Percentiles rank a stretch among this genome's conserved stretches.
phyloP scores from a whole-genome alignment of 1,140 invertebrate species.

The Daktulosphaira vitifoliae region DNA sequence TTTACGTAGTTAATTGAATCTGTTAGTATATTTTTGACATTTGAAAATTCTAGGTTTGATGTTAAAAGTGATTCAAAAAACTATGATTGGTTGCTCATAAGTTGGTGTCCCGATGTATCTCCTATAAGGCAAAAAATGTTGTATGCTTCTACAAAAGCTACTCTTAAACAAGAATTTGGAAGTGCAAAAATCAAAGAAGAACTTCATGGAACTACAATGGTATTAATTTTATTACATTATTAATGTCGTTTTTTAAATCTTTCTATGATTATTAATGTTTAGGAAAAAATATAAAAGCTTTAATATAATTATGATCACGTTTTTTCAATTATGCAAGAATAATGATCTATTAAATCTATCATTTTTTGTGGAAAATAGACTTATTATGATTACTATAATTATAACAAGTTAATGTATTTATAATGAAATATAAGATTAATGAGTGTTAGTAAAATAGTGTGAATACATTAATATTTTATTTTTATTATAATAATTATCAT shows the following conservation, averaged over 20 bases:
- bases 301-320: constrained; percentile 4
- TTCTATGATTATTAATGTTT: too few relatives aligned
- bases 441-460: too few relatives aligned
- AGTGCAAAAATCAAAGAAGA: constrained; percentile 82
- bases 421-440: too few relatives aligned
- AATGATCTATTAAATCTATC: constrained; percentile 39
- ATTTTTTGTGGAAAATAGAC: too few relatives aligned
- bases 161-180: constrained; percentile 93
- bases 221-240: constrained; percentile 42
- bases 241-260: too few relatives aligned
- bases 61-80: constrained; percentile 65
- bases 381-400: too few relatives aligned
- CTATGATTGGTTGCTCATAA: constrained; percentile 90
- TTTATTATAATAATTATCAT: too few relatives aligned
- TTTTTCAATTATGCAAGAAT: not conserved
- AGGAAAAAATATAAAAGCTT: too few relatives aligned
- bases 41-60: constrained; percentile 58
- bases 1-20: too few relatives aligned
- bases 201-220: constrained; percentile 71
- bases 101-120: constrained; percentile 87
- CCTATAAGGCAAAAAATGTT: constrained; percentile 94
- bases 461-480: too few relatives aligned
- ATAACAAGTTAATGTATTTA: too few relatives aligned
- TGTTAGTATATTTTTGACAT: not conserved
- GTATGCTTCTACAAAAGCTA: constrained; percentile 96